Percentiles rank a stretch among this genome's conserved stretches.
Evolutionary conservation across 2,113 vertebrate genomes (phyloP).

Genomic region (Myiagra hebetior): DNA sequence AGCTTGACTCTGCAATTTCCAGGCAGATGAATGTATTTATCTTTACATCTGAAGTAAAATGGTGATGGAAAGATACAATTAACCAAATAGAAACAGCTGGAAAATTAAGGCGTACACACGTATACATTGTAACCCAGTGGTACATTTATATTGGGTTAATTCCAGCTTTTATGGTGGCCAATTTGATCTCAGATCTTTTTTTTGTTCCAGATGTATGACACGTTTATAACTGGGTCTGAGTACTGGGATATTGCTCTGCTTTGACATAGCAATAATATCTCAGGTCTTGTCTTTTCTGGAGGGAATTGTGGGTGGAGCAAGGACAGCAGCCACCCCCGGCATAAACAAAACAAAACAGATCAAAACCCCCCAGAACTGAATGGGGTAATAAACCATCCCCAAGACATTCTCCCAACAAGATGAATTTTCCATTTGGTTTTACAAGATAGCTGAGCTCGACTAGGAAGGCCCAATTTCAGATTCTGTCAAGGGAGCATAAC

Average conservation of each 20-base stretch:
- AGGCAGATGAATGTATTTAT: background rate
- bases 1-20: background rate
- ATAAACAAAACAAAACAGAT: background rate
- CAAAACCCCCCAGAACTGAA: background rate
- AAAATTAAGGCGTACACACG: background rate
- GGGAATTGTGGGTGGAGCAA: background rate
- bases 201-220: background rate
- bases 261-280: background rate
- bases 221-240: background rate
- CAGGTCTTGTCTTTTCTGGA: background rate
- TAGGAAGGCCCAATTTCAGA: background rate
- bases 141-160: background rate
- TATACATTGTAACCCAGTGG: background rate
- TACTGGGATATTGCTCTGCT: background rate
- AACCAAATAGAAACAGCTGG: background rate
- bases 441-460: background rate
- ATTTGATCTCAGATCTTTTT: background rate
- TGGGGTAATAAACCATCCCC: background rate
- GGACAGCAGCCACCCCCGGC: background rate
- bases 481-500: background rate
- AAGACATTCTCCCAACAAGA: background rate
- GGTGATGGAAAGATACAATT: background rate
- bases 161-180: background rate
- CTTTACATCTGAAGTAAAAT: background rate
- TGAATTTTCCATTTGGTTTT: background rate